Percentiles rank a stretch among this genome's conserved stretches.
phyloP scores from a whole-genome alignment of 2,888 invertebrate species.

The Limnephilus rhombicus region DNA sequence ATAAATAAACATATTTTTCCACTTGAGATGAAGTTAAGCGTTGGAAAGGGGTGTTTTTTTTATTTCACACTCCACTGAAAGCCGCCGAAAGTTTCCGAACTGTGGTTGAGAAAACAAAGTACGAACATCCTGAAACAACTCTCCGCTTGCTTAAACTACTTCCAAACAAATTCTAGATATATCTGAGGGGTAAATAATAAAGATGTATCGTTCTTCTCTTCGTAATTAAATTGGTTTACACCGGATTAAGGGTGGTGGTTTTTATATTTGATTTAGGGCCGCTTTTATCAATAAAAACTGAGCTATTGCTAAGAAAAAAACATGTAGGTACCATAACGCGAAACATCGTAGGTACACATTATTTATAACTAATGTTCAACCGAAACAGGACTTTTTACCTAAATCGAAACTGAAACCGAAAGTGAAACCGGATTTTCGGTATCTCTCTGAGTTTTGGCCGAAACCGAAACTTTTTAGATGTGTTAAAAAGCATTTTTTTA shows the following conservation, averaged over 20 bases:
- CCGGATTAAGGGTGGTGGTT: not conserved
- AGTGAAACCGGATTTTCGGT: too few relatives aligned
- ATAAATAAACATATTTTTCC: conserved; percentile 50
- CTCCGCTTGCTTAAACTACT: conserved; percentile 40
- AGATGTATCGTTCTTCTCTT: conserved; percentile 19
- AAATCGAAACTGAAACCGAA: too few relatives aligned
- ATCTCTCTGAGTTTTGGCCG: too few relatives aligned
- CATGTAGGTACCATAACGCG: not conserved
- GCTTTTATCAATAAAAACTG: not conserved
- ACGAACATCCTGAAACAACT: conserved; percentile 45
- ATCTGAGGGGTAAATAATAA: conserved; percentile 36
- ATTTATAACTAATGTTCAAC: too few relatives aligned
- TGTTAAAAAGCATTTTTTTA: too few relatives aligned
- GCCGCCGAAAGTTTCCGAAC: conserved; percentile 38
- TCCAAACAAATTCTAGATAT: conserved; percentile 40
- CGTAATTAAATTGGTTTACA: conserved; percentile 18
- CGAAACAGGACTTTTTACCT: too few relatives aligned
- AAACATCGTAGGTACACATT: too few relatives aligned
- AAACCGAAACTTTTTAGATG: too few relatives aligned
- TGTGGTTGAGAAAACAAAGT: conserved; percentile 41
- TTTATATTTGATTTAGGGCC: not conserved
- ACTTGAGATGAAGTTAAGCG: conserved; percentile 44
- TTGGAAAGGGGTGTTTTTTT: conserved; percentile 24
- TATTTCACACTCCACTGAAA: conserved; percentile 45
- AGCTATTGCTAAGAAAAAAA: not conserved